A percentile compares a stretch with the other conserved stretches of the same genome.
These are phyloP conservation scores for Asobara japonica DNA, from an alignment of 1,140 invertebrate species.

Conservation along the genomic window DNA sequence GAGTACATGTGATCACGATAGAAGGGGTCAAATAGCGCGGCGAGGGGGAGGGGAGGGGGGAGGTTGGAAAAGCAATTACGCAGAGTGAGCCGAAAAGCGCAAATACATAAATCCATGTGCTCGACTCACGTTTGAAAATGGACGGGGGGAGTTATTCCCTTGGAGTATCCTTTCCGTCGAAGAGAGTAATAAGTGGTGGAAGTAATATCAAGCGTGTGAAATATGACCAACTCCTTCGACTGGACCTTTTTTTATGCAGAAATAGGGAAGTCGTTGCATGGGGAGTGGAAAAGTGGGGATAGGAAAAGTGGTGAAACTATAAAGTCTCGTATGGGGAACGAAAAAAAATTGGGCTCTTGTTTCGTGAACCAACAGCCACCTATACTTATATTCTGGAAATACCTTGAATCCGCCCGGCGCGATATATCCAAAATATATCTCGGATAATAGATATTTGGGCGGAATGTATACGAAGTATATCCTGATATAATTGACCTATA, in stretches of 20 bases:
- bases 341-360: constrained; percentile 14
- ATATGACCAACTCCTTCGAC: constrained; percentile 15
- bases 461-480: no score
- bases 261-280: no score
- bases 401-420: no score
- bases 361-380: no score
- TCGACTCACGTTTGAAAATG: neutral
- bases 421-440: no score
- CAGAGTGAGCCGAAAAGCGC: constrained; percentile 10
- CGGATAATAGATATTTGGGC: no score
- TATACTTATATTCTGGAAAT: no score
- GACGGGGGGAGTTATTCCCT: neutral
- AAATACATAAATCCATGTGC: constrained; percentile 11
- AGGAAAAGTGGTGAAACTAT: neutral
- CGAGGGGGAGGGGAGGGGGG: neutral
- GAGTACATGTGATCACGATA: neutral
- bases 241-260: no score
- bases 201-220: constrained; percentile 28
- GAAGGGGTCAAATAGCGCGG: neutral
- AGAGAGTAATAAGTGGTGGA: constrained; percentile 29
- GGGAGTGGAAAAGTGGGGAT: neutral
- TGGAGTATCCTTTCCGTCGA: neutral
- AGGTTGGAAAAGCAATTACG: neutral
- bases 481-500: no score
- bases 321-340: neutral